Base-by-base conservation (phyloP, 1,140 invertebrate genomes). In the Potamilus streckersoni region DNA sequence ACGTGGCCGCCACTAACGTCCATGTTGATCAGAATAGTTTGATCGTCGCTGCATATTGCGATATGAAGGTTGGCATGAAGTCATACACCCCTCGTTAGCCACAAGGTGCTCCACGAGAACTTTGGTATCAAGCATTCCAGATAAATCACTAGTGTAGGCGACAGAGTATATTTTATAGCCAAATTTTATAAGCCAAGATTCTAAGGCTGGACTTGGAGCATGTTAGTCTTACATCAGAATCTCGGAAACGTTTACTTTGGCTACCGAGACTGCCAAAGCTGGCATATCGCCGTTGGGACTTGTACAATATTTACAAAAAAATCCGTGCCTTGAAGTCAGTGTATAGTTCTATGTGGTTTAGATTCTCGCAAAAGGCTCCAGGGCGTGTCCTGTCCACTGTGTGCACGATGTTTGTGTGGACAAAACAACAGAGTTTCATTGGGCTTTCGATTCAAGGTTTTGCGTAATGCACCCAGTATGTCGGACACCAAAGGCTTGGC, bases 131-230 rank as follows among this genome's bases (percentile, higher is more conserved):
- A 67, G 65, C 19, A 67, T 27, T 31, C 65, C 65, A 19, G 11
- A 67, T 11, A 67, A 67, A 27, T 67, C 65, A 4, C 65, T 67
- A 8, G 65, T 67, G 65, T 67, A 67, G 65, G 11, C 65, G n/a
- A 67, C 19, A 13, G 65, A 67, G 65, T 67, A 20, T 19, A 67
- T 19, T 19, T 19, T 16, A 13, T 67, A 67, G n/a, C 65, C 65
- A 38, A 12, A 27, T 19, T 19, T 12, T 14, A 67, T 1, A 17
- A 67, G 65, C 65, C 27, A 27, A 27, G 8, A 16, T 67, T 67
- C 65, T 6, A 67, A 67, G 13, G 65, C 65, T 6, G 65, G 65
- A 19, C 31, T n/a, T 6, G 65, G 11, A 19, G 14, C 31, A 19
- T 13, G 65, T 67, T n/a, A 14, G 19, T 67, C 65, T 19, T n/a